phyloP scores from a whole-genome alignment of 2,113 vertebrate species.

The Neoarius graeffei region DNA sequence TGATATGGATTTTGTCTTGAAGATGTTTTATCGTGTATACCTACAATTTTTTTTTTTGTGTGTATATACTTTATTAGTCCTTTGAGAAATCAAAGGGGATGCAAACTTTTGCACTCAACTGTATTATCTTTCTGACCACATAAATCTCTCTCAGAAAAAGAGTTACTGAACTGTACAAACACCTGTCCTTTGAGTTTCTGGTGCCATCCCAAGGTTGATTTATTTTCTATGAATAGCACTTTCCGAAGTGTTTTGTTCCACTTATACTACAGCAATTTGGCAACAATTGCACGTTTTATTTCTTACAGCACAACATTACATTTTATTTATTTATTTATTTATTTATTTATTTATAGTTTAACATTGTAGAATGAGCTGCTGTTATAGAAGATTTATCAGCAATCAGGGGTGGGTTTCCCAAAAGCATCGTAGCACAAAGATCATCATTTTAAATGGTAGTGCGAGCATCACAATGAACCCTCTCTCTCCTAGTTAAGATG shows the following conservation, averaged over 20 bases:
- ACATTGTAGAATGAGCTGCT: not conserved
- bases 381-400: too few relatives aligned
- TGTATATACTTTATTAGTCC: not conserved
- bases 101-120: not conserved
- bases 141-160: not conserved
- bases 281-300: not conserved
- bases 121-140: not conserved
- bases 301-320: not conserved
- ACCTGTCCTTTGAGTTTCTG: not conserved
- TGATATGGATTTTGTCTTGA: not conserved
- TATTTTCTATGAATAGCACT: not conserved
- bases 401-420: too few relatives aligned
- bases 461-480: too few relatives aligned
- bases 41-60: not conserved
- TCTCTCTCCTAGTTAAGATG: too few relatives aligned
- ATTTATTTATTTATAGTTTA: not conserved
- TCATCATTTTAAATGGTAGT: too few relatives aligned
- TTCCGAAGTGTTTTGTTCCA: not conserved
- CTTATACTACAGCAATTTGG: not conserved
- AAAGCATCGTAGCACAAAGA: too few relatives aligned
- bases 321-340: not conserved
- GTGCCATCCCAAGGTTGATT: not conserved
- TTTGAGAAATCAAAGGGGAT: not conserved
- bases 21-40: not conserved
- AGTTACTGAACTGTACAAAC: not conserved